These are phyloP conservation scores for Lomographa bimaculata DNA, from an alignment of 2,888 invertebrate species.

Conservation along the genomic window DNA sequence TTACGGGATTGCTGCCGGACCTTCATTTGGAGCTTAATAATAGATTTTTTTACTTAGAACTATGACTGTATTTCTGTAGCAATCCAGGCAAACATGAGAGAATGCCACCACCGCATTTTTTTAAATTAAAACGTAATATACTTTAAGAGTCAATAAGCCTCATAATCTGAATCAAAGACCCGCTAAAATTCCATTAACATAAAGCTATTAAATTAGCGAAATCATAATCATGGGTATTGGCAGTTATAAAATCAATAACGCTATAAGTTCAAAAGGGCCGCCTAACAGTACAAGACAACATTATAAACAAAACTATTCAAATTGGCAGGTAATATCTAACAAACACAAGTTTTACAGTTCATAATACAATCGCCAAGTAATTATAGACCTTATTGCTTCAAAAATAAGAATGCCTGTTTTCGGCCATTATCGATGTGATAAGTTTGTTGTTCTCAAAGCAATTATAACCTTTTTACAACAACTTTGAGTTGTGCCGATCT, in stretches of 20 bases:
- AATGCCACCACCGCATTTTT: too few relatives aligned
- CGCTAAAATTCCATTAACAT: too few relatives aligned
- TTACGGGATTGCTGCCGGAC: too few relatives aligned
- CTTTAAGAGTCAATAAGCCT: too few relatives aligned
- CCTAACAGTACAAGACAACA: constrained; percentile 37
- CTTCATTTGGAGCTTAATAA: too few relatives aligned
- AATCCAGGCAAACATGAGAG: too few relatives aligned
- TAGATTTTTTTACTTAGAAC: too few relatives aligned
- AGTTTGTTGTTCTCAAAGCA: constrained; percentile 38
- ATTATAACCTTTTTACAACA: constrained; percentile 63
- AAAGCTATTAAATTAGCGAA: constrained; percentile 28
- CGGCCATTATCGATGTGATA: too few relatives aligned
- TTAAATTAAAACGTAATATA: too few relatives aligned
- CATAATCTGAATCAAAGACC: too few relatives aligned
- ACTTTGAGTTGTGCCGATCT: constrained; percentile 56
- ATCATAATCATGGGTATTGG: constrained; percentile 19
- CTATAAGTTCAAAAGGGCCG: constrained; percentile 30
- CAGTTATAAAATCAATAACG: constrained; percentile 14
- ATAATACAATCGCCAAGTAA: constrained; percentile 14
- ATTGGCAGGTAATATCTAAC: constrained; percentile 41
- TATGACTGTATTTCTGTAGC: too few relatives aligned
- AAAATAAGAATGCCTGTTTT: constrained; percentile 4
- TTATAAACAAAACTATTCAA: constrained; percentile 34
- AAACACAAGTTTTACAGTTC: constrained; percentile 23
- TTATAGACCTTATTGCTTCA: constrained; percentile 18